Evolutionary conservation across 2,888 invertebrate species (phyloP), one percentile per base, ranked within the genome.

Genomic region (Drosophila prolongata): DNA sequence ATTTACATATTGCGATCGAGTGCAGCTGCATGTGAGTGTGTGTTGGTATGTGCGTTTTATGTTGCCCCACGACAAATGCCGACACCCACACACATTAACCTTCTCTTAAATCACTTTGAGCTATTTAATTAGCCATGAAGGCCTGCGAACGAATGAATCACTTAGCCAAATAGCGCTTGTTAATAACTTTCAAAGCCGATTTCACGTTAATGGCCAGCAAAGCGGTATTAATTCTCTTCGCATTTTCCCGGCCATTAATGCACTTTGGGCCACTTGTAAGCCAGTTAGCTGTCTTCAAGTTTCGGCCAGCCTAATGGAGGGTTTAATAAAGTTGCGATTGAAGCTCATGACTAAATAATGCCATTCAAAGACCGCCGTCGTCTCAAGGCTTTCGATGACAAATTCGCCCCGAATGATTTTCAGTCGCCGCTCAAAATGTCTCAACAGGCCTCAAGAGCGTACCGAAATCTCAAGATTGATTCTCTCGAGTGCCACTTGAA

Each of bases 41-140:
- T 55, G 58, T 60, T 16, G 11, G 14, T n/a, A 70, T 67, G 60
- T 68, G 64, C 53, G 58, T 60, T 16, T 53, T 65, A 49, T 77
- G 71, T 84, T 87, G 69, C 75, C 87, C 66, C 84, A 80, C 76
- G 75, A 80, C 76, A 74, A 77, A 79, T 76, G 87, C 76, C 85
- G 76, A 84, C 85, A 79, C 85, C 85, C 89, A 87, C 85, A 72
- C 56, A 70, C 57, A 66, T 73, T 84, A 78, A 89, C 85, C 85
- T 86, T 86, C 89, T 79, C 75, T 55, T 69, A 69, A 75, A 67
- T 79, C 79, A 76, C 75, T 79, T 81, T 76, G 75, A 81, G 75
- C 82, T 52, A 89, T 76, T 84, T 86, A 86, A 86, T 87, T 87
- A 81, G 81, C 87, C 85, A 87, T 87, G 85, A 86, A 86, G 89